A percentile compares a stretch with the other conserved stretches of the same genome.
phyloP scores from a whole-genome alignment of 2,797 vertebrate species.

The Lates japonicus region DNA sequence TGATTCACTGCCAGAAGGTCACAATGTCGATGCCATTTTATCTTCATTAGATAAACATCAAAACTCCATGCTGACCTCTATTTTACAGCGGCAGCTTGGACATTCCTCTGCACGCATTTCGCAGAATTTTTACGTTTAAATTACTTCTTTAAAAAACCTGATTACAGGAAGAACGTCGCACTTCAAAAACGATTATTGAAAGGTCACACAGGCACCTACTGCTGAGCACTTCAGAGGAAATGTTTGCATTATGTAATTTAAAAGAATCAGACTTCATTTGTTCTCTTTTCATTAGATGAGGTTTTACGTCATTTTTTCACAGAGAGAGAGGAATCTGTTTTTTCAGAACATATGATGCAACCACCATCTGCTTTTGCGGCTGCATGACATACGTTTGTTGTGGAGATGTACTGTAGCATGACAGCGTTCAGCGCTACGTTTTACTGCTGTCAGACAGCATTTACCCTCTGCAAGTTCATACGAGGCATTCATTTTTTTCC shows the following conservation, averaged over 20 bases:
- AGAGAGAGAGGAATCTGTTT: not conserved
- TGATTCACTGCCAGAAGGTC: not conserved
- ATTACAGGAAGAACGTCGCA: slow-evolving; percentile 13
- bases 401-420: slow-evolving; percentile 1
- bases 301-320: not conserved
- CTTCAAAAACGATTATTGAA: not conserved
- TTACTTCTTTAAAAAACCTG: not conserved
- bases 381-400: not conserved
- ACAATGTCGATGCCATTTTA: not conserved
- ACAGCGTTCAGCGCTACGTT: not conserved
- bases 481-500: not conserved
- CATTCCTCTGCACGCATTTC: not conserved
- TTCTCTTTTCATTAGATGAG: slow-evolving; percentile 1
- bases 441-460: slow-evolving; percentile 16
- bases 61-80: not conserved
- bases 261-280: not conserved
- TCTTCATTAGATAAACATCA: slow-evolving; percentile 1
- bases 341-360: slow-evolving; percentile 20
- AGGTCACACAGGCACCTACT: not conserved
- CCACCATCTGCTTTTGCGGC: slow-evolving; percentile 34
- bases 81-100: not conserved
- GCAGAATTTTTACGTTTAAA: not conserved
- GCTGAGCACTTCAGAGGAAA: not conserved
- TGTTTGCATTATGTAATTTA: not conserved
- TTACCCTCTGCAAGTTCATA: not conserved